A percentile compares a stretch with the other conserved stretches of the same genome.
phyloP scores from a whole-genome alignment of 1,140 invertebrate species.

The Thaumatotibia leucotreta region DNA sequence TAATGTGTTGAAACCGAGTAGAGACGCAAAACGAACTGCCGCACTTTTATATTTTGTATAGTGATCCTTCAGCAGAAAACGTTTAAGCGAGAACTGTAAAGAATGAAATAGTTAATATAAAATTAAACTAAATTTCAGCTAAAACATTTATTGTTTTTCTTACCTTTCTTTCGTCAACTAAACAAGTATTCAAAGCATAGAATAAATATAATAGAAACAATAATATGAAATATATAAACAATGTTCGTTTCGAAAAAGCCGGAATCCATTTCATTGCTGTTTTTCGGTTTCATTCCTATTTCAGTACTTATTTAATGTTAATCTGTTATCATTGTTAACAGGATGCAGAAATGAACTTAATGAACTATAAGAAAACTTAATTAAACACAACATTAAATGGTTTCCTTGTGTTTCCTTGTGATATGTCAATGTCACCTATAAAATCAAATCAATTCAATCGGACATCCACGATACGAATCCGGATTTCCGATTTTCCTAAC shows the following conservation, averaged over 20 bases:
- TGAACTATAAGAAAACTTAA: neutral
- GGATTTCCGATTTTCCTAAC: neutral
- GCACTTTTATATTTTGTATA: constrained; percentile 58
- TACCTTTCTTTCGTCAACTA: constrained; percentile 67
- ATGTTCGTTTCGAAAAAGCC: constrained; percentile 58
- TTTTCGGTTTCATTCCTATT: constrained; percentile 53
- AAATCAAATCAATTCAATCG: neutral
- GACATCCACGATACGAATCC: neutral
- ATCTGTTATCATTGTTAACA: neutral
- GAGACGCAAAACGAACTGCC: constrained; percentile 69
- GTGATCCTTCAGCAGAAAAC: constrained; percentile 47
- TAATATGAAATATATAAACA: constrained; percentile 66
- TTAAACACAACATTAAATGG: neutral
- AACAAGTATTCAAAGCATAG: constrained; percentile 65
- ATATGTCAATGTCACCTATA: neutral
- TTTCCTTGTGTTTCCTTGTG: neutral
- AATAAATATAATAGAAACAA: constrained; percentile 71
- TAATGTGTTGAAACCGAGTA: constrained; percentile 67
- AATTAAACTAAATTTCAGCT: neutral
- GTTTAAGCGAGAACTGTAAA: constrained; percentile 51
- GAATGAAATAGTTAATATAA: neutral
- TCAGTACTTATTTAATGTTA: neutral
- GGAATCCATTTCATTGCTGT: constrained; percentile 64
- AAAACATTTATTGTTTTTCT: constrained; percentile 21
- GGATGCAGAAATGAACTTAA: neutral